Evolutionary conservation across 2,888 invertebrate genomes (phyloP).

Genomic region (Danaus chrysippus): DNA sequence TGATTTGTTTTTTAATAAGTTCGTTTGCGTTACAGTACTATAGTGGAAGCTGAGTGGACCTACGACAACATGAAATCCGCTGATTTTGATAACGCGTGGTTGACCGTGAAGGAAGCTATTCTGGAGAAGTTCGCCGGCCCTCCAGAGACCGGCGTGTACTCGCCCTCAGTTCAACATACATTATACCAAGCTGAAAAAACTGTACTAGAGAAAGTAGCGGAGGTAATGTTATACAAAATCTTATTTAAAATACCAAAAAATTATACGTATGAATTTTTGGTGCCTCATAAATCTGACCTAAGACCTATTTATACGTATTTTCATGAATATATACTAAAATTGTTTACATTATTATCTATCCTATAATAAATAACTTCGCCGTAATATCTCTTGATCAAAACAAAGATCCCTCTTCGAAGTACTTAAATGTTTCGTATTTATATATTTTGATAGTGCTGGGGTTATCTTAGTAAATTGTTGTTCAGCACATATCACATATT

Average conservation of each 20-base stretch:
- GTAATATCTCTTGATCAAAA: no score
- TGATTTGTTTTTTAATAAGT: background rate
- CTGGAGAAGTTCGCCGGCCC: slow-evolving; percentile 88
- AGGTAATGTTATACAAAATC: slow-evolving; percentile 66
- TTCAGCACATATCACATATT: slow-evolving; percentile 28
- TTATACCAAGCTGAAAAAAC: slow-evolving; percentile 85
- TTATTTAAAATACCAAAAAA: background rate
- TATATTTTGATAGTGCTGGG: slow-evolving; percentile 25
- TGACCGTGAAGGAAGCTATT: slow-evolving; percentile 83
- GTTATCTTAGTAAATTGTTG: slow-evolving; percentile 34
- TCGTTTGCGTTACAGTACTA: slow-evolving; percentile 74
- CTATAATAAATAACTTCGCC: no score
- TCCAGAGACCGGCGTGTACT: slow-evolving; percentile 83
- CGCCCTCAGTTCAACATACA: slow-evolving; percentile 89
- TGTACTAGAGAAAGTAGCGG: slow-evolving; percentile 82
- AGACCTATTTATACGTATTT: no score
- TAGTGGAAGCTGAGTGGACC: slow-evolving; percentile 86
- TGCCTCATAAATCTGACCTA: no score
- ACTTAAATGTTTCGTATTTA: slow-evolving; percentile 12
- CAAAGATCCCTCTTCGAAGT: no score
- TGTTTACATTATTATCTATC: no score
- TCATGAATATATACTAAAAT: no score
- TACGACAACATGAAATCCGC: slow-evolving; percentile 82
- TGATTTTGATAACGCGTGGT: slow-evolving; percentile 85
- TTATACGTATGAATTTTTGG: no score